Evolutionary conservation across 2,797 vertebrate genomes (phyloP), one percentile per base, ranked within the genome.

Genomic region (Aldrovandia affinis): DNA sequence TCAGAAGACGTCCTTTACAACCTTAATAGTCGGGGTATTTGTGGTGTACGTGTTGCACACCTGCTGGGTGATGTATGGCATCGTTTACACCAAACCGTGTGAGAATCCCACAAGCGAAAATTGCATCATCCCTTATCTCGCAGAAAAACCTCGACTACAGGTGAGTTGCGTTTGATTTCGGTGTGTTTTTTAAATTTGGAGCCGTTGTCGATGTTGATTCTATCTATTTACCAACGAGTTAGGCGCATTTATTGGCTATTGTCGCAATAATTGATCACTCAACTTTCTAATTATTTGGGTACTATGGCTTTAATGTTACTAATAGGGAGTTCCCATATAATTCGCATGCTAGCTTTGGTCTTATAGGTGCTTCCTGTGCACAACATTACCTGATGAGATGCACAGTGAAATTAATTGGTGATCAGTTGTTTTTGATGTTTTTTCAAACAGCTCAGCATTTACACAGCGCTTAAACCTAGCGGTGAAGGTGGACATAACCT

Each of bases 31-130:
- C 88, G 98, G 97, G 70, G 95, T 98, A 86, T 99, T 99, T 86
- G 95, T 97, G 86, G 96, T 98, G 61, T 99, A 99, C 79, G 97
- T 99, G 90, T 95, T 95, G 86, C 98, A 99, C 94, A 99, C 98
- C 86, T 99, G 98, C 93, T 99, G 97, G 98, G 98, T 99, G 78
- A 99, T 99, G 98, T 99, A 97, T 65, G 98, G 98, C 78, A 99
- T 99, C 28, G 96, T 99, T 78, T 97, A 98, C 93, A 99, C 98
- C 1, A 97, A 97, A 89, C 97, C 98, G 33, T 99, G 98, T 85
- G 95, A 95, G 33, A 90, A 68, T 33, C 92, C 93, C 81, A 88
- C 83, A 30, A 79, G 86, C 85, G 92, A 90, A 10, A 95, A 91
- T 83, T 99, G 98, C 81, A 96, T 99, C 88, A 95, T 92, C 50